Evolutionary conservation across 2,888 invertebrate genomes (phyloP), one percentile per base, ranked within the genome.

Genomic region (Dexiosoma caninum): DNA sequence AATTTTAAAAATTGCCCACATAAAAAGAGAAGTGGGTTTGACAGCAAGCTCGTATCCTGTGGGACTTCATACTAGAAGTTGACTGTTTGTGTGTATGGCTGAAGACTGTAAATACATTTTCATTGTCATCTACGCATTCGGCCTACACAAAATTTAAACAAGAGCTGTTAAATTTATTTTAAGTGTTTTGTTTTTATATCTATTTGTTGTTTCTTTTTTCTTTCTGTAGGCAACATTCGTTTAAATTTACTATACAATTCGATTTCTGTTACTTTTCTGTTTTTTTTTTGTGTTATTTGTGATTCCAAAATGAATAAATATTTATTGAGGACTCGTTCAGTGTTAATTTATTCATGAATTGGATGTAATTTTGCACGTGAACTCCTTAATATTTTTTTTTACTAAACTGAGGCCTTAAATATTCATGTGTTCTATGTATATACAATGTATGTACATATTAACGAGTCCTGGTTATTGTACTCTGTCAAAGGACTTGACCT

Each of bases 81-180:
- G 27, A 37, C 2, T 40, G 23, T 55, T 44, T 42, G 23, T 57
- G 49, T 49, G 27, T 8, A 19, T 49, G 30, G 21, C 51, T 23
- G 32, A 46, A 46, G 8, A 40, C 46, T 46, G 7, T 55, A 69
- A 57, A 30, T 46, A 76, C 19, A 37, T 32, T 62, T 76, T 70
- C 30, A 55, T 76, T 81, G 72, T 62, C 80, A 81, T 76, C 76
- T 76, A 81, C 80, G 76, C 76, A 81, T 66, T 71, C 76, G 44
- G 57, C 81, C 80, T 72, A 81, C 81, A 69, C 81, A 72, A 67
- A n/a, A 37, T 59, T 53, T 53, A 19, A 75, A 70, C 70, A 77
- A 64, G 55, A 70, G 21, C 70, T 70, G 53, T 21, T 23, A 42
- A 40, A 14, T 16, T 23, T 10, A 42, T 53, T 60, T 62, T 32